These are phyloP conservation scores for Zoroaster sp. DNA, from an alignment of 53 echinoderm and acorn worm genomes.

Conservation along the genomic window DNA sequence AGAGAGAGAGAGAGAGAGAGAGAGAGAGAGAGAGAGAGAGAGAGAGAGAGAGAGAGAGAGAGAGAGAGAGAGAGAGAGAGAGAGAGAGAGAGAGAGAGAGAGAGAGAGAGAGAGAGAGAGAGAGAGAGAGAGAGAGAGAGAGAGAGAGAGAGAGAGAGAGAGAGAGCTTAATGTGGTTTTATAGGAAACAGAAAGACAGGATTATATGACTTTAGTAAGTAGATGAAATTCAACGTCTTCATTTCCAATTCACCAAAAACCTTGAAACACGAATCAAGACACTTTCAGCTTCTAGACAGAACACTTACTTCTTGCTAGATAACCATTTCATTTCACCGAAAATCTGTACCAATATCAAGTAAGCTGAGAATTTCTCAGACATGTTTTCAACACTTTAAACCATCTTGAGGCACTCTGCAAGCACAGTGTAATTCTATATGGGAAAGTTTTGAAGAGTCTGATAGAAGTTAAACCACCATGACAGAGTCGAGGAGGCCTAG, in stretches of 20 bases:
- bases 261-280: neutral
- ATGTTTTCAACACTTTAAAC: neutral
- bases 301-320: neutral
- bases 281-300: neutral
- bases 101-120: neutral
- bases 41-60: neutral
- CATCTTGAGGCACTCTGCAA: neutral
- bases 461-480: no score
- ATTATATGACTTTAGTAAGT: no score
- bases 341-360: slow-evolving; percentile 9
- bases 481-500: neutral
- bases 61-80: neutral
- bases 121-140: slow-evolving; percentile 6
- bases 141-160: slow-evolving; percentile 5
- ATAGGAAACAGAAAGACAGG: no score
- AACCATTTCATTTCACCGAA: neutral
- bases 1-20: neutral
- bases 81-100: neutral
- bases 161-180: no score
- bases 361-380: neutral
- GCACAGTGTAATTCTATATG: neutral
- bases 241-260: no score
- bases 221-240: no score
- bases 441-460: neutral
- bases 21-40: neutral